phyloP scores from a whole-genome alignment of 2,113 vertebrate genomes.

The Pygoscelis adeliae region DNA sequence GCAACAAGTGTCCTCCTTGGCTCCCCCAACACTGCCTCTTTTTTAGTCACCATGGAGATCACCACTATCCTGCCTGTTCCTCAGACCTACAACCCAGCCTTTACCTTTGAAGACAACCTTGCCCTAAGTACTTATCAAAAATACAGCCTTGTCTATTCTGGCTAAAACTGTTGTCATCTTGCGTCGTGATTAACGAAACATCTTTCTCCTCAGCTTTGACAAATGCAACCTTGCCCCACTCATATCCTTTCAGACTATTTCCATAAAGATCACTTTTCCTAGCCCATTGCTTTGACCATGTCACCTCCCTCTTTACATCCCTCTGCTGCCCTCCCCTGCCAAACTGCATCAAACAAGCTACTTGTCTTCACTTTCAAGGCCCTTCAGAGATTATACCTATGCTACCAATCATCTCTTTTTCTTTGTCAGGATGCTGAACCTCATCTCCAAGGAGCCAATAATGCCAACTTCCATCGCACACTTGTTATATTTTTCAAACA shows the following conservation, averaged over 20 bases:
- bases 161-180: not conserved
- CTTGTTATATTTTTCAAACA: conserved; percentile 30
- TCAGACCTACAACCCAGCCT: not conserved
- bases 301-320: not conserved
- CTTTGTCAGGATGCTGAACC: conserved; percentile 27
- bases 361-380: conserved; percentile 24
- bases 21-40: not conserved
- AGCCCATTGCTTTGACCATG: not conserved
- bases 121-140: not conserved
- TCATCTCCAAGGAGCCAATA: conserved; percentile 36
- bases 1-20: not conserved
- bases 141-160: not conserved
- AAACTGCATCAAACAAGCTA: conserved; percentile 1
- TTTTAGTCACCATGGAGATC: not conserved
- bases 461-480: conserved; percentile 17
- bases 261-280: not conserved
- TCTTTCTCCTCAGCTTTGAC: not conserved
- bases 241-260: not conserved
- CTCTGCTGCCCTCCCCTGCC: not conserved
- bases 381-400: conserved; percentile 12
- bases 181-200: not conserved
- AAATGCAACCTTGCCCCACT: not conserved
- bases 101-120: not conserved
- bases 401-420: conserved; percentile 4
- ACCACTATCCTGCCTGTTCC: not conserved